phyloP scores from a whole-genome alignment of 2,113 vertebrate genomes.

The Lucifuga dentata region DNA sequence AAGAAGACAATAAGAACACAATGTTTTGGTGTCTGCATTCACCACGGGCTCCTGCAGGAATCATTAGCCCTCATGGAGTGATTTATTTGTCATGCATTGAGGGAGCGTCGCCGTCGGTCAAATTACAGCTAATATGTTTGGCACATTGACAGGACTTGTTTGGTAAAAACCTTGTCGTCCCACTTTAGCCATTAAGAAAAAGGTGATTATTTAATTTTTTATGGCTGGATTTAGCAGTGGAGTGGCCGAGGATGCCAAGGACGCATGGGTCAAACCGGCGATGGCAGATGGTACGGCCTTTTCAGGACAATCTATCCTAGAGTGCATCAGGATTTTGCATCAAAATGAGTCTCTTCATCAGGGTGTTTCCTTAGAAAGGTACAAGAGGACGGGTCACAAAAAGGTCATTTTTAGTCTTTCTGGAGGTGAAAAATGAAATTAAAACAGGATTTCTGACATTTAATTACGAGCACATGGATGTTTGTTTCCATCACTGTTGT shows the following conservation, averaged over 20 bases:
- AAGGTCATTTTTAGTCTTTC: slow-evolving; percentile 18
- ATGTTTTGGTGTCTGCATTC: slow-evolving; percentile 45
- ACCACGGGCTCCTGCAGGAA: slow-evolving; percentile 46
- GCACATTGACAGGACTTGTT: slow-evolving; percentile 22
- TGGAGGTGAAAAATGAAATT: slow-evolving; percentile 3
- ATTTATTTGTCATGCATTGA: slow-evolving; percentile 58
- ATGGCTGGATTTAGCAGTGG: slow-evolving; percentile 19
- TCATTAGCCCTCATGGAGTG: slow-evolving; percentile 55
- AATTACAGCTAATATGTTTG: slow-evolving; percentile 68
- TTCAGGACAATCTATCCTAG: slow-evolving; percentile 39
- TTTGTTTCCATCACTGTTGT: slow-evolving; percentile 38
- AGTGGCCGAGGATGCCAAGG: slow-evolving; percentile 37
- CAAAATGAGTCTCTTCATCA: slow-evolving; percentile 32
- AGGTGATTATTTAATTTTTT: slow-evolving; percentile 24
- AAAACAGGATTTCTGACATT: neutral
- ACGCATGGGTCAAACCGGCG: slow-evolving; percentile 46
- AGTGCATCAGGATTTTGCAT: slow-evolving; percentile 20
- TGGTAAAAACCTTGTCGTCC: slow-evolving; percentile 22
- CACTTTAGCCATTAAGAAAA: slow-evolving; percentile 34
- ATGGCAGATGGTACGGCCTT: slow-evolving; percentile 63
- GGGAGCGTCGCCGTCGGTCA: slow-evolving; percentile 48
- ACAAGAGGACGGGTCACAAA: neutral
- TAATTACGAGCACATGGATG: neutral
- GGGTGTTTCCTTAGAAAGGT: neutral
- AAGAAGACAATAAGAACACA: slow-evolving; percentile 33